phyloP scores from a whole-genome alignment of 2,797 vertebrate species.

The Lutjanus argentimaculatus region DNA sequence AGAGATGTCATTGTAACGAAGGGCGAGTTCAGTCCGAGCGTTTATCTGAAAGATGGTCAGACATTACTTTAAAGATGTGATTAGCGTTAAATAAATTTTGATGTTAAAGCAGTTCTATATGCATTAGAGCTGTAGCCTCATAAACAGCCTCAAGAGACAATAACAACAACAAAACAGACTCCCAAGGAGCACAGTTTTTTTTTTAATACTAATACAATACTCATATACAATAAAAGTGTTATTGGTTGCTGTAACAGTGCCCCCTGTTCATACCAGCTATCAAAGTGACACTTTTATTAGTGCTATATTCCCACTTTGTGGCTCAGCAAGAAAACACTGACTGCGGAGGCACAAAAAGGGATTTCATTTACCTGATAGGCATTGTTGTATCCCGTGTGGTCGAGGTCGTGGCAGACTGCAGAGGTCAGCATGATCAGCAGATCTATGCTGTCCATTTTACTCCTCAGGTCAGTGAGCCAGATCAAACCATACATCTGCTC shows the following conservation, averaged over 20 bases:
- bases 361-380: conserved; percentile 83
- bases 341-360: not conserved
- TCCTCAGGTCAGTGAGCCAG: conserved; percentile 88
- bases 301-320: not conserved
- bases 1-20: conserved; percentile 89
- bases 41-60: conserved; percentile 82
- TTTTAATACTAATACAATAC: too few species aligned
- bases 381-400: conserved; percentile 90
- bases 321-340: not conserved
- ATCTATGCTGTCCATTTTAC: conserved; percentile 83
- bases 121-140: too few species aligned
- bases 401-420: conserved; percentile 88
- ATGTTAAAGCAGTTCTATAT: not conserved
- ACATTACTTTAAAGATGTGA: not conserved
- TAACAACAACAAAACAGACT: not conserved
- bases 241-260: too few species aligned
- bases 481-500: conserved; percentile 89
- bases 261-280: too few species aligned
- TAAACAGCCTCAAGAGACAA: too few species aligned
- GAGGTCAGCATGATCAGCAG: conserved; percentile 88
- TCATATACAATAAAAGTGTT: too few species aligned
- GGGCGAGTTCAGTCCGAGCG: conserved; percentile 86
- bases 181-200: too few species aligned
- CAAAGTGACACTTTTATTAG: too few species aligned
- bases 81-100: not conserved